These are phyloP conservation scores for Alouatta palliata DNA, from an alignment of 2,113 vertebrate genomes.

Conservation along the genomic window DNA sequence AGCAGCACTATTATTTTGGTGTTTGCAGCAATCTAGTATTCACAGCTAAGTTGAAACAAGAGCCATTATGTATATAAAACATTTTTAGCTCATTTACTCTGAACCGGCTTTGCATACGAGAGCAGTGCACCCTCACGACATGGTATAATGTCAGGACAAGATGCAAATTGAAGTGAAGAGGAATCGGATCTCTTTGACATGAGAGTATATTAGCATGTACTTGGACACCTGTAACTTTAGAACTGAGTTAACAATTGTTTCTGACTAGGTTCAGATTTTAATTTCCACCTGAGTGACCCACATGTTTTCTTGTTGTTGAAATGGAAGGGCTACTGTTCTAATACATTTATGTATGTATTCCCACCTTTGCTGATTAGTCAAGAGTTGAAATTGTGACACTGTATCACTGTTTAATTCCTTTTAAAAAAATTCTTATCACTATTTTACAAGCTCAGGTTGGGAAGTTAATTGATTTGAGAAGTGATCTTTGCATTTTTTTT, in stretches of 20 bases:
- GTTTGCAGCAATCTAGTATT: slow-evolving; percentile 57
- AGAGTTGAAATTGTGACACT: slow-evolving; percentile 8
- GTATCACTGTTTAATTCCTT: slow-evolving; percentile 15
- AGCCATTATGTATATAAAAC: slow-evolving; percentile 62
- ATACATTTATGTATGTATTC: slow-evolving; percentile 23
- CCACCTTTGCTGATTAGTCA: slow-evolving; percentile 39
- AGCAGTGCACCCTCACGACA: slow-evolving; percentile 37
- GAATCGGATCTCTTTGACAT: slow-evolving; percentile 39
- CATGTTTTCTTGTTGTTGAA: slow-evolving; percentile 37
- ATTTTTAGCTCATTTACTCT: slow-evolving; percentile 74
- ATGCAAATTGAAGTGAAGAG: slow-evolving; percentile 38
- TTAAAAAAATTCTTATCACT: slow-evolving; percentile 7
- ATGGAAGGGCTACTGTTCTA: neutral
- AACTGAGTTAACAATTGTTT: slow-evolving; percentile 20
- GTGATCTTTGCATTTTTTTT: neutral
- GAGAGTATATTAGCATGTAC: neutral
- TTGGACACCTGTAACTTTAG: slow-evolving; percentile 6
- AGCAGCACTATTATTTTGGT: slow-evolving; percentile 65
- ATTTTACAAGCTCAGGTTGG: neutral
- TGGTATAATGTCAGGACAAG: slow-evolving; percentile 55
- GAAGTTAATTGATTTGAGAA: slow-evolving; percentile 17
- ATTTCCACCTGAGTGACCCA: slow-evolving; percentile 51
- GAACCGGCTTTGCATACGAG: slow-evolving; percentile 56
- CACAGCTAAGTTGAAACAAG: slow-evolving; percentile 65
- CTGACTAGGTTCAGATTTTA: slow-evolving; percentile 31